phyloP scores from a whole-genome alignment of 2,113 vertebrate genomes.

The Mugil cephalus region DNA sequence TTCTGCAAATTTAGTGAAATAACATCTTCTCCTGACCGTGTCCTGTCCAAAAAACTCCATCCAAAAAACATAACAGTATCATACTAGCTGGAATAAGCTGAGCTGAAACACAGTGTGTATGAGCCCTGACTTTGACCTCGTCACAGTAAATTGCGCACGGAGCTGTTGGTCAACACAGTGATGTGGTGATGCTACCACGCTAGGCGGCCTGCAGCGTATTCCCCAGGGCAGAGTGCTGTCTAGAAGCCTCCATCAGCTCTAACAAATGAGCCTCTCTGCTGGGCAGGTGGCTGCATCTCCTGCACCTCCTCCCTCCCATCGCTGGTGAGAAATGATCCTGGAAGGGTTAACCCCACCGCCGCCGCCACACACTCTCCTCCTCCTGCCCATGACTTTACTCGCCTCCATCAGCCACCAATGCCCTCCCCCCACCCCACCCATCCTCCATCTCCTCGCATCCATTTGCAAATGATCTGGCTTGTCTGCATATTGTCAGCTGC shows the following conservation, averaged over 20 bases:
- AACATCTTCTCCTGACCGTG: not conserved
- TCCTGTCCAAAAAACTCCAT: not conserved
- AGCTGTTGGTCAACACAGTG: constrained; percentile 51
- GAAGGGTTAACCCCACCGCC: constrained; percentile 72
- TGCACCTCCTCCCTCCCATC: constrained; percentile 47
- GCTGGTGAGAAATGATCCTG: constrained; percentile 60
- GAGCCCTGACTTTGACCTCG: constrained; percentile 13
- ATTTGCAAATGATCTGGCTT: constrained; percentile 94
- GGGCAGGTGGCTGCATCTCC: constrained; percentile 65
- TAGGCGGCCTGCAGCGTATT: constrained; percentile 24
- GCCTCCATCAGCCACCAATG: constrained; percentile 34
- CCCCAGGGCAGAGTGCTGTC: constrained; percentile 38
- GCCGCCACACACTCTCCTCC: constrained; percentile 13
- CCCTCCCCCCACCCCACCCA: constrained; percentile 49
- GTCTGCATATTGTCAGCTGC: constrained; percentile 94
- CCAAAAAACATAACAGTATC: too few relatives aligned
- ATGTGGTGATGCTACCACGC: constrained; percentile 24
- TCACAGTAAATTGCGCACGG: constrained; percentile 3
- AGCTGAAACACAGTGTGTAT: not conserved
- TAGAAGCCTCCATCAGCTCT: constrained; percentile 59
- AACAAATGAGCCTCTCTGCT: constrained; percentile 70
- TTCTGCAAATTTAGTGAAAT: not conserved
- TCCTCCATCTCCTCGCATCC: constrained; percentile 81
- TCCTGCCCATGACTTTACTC: constrained; percentile 45
- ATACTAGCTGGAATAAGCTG: not conserved